phyloP scores from a whole-genome alignment of 2,888 invertebrate species.

The Corythucha ciliata region DNA sequence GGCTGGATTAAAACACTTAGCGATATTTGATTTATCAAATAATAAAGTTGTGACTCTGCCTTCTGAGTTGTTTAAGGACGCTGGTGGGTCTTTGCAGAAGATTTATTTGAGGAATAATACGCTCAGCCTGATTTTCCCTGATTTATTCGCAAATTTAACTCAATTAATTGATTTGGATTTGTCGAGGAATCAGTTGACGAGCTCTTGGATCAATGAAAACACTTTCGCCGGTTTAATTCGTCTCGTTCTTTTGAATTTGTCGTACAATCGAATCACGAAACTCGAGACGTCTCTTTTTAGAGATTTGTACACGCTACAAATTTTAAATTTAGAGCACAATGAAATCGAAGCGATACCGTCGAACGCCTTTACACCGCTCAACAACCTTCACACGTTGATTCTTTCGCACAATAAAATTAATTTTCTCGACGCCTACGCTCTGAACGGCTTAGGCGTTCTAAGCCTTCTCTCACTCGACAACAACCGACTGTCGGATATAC shows the following conservation, averaged over 20 bases:
- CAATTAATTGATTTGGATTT: conserved; percentile 73
- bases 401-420: conserved; percentile 77
- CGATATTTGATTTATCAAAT: conserved; percentile 78
- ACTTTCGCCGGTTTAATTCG: conserved; percentile 83
- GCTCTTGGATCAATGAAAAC: conserved; percentile 73
- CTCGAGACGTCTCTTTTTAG: conserved; percentile 75
- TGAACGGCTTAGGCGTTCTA: conserved; percentile 80
- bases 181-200: conserved; percentile 75
- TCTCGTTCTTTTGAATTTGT: conserved; percentile 74
- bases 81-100: conserved; percentile 69
- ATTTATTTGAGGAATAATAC: conserved; percentile 87
- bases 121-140: conserved; percentile 73
- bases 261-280: conserved; percentile 71
- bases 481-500: conserved; percentile 72
- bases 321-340: conserved; percentile 76
- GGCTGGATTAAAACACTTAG: conserved; percentile 67
- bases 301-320: conserved; percentile 75
- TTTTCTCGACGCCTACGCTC: conserved; percentile 72
- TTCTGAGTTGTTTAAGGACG: conserved; percentile 71
- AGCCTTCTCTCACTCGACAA: conserved; percentile 77
- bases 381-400: conserved; percentile 80
- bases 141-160: conserved; percentile 73
- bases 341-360: conserved; percentile 72
- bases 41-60: conserved; percentile 85
- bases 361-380: conserved; percentile 82